Evolutionary conservation across 2,113 vertebrate species (phyloP).

Genomic region (Lanius collurio): DNA sequence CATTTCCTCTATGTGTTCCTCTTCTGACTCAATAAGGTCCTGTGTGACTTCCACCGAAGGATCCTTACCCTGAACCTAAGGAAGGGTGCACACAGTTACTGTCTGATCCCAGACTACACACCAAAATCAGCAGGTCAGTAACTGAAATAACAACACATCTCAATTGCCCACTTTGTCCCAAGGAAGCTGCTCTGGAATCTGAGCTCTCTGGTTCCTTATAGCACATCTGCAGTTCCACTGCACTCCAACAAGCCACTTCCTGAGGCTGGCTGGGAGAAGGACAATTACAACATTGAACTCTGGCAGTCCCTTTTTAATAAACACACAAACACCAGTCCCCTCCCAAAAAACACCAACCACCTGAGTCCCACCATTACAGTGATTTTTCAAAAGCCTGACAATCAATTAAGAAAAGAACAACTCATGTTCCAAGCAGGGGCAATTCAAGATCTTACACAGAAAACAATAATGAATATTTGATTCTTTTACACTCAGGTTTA

Average conservation of each 20-base stretch:
- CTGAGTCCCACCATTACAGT: neutral
- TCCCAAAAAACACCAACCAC: neutral
- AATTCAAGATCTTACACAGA: neutral
- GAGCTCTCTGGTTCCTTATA: neutral
- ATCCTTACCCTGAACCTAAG: conserved; percentile 96
- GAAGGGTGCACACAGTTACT: neutral
- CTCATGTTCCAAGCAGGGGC: neutral
- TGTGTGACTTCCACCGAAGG: conserved; percentile 97
- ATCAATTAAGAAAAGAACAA: neutral
- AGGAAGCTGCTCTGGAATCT: neutral
- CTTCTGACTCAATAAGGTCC: conserved; percentile 97
- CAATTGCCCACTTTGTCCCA: neutral
- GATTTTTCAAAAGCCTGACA: neutral
- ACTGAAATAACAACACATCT: neutral
- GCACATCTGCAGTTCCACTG: neutral
- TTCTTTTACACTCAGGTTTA: neutral
- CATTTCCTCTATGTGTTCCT: conserved; percentile 96
- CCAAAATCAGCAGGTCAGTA: neutral
- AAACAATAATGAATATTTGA: accelerated
- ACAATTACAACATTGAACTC: neutral
- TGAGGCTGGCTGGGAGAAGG: neutral
- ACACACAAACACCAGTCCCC: neutral
- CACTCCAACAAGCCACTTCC: neutral
- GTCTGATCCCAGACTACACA: neutral
- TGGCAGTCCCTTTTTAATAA: neutral